Percentiles rank a stretch among this genome's conserved stretches.
These are phyloP conservation scores for Numida meleagris DNA, from an alignment of 2,113 vertebrate species.

Conservation along the genomic window DNA sequence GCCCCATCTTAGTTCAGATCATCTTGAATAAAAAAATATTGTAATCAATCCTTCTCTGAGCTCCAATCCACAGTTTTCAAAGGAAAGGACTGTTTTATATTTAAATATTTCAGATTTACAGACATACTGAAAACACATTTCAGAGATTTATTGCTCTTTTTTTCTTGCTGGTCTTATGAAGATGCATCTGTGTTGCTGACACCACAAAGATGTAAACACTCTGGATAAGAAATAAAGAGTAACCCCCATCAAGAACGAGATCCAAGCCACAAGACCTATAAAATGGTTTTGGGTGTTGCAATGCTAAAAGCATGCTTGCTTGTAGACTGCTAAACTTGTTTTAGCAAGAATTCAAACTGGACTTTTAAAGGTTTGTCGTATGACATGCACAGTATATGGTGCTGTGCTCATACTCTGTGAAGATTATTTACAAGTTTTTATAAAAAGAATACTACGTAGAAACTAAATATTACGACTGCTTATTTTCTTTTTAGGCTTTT, in stretches of 20 bases:
- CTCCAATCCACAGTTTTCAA: constrained; percentile 27
- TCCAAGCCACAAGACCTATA: constrained; percentile 64
- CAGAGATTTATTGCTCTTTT: constrained; percentile 55
- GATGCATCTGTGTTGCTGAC: constrained; percentile 46
- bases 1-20: constrained; percentile 11
- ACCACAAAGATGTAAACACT: constrained; percentile 71
- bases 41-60: neutral
- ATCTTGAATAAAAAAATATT: constrained; percentile 18
- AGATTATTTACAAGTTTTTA: neutral
- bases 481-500: neutral
- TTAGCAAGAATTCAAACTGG: constrained; percentile 43
- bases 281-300: constrained; percentile 55
- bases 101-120: constrained; percentile 63
- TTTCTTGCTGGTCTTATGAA: constrained; percentile 49
- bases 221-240: constrained; percentile 50
- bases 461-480: neutral
- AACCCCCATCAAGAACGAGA: constrained; percentile 49
- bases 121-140: constrained; percentile 66
- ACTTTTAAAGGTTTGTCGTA: neutral
- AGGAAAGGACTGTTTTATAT: constrained; percentile 32
- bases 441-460: neutral
- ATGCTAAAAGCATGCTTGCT: constrained; percentile 65
- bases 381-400: neutral
- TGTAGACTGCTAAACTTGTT: constrained; percentile 55
- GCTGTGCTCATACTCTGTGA: neutral